Evolutionary conservation across 1,140 invertebrate species (phyloP), one percentile per base, ranked within the genome.

Genomic region (Lysiphlebus fabarum): DNA sequence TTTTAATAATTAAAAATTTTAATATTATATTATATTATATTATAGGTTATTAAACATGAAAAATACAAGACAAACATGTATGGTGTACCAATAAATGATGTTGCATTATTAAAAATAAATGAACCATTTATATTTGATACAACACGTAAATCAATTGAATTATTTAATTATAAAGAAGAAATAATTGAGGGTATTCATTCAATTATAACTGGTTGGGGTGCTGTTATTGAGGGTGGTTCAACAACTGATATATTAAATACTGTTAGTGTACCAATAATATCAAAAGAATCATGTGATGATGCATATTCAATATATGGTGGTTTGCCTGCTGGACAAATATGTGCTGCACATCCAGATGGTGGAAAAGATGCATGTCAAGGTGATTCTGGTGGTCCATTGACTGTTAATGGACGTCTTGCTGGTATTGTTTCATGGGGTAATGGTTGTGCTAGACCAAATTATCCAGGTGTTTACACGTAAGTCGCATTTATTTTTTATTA

Each of bases 341-440:
- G 90, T 71, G 89, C 89, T 40, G 88, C 87, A 5, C 82, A 81
- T 62, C 67, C 70, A 0, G 72, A 83, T 40, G 87, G 87, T 7
- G 85, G 85, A 34, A 86, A 83, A 66, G 88, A 89, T 68, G 82
- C 88, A 5, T 90, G 88, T 64, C 85, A 87, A 67, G 87, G 80
- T 5, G 81, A 82, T 53, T 80, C 77, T 0, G 81, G 80, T 50
- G 79, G 81, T 3, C 80, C 80, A 0, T 42, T 80, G 11, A 65
- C 69, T 12, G 34, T 67, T 7, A 61, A 70, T 33, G 70, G 77
- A 9, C 61, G 69, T 7, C 62, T 79, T 0, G 75, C 75, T 53
- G 86, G 86, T 36, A 77, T 88, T 11, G 83, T 86, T 0, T 85
- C 84, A 0, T 87, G 81, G 81, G 82, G 82, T 4, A 82, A 82